Percentiles rank a stretch among this genome's conserved stretches.
These are phyloP conservation scores for Otus sunia DNA, from an alignment of 2,113 vertebrate genomes.

Conservation along the genomic window DNA sequence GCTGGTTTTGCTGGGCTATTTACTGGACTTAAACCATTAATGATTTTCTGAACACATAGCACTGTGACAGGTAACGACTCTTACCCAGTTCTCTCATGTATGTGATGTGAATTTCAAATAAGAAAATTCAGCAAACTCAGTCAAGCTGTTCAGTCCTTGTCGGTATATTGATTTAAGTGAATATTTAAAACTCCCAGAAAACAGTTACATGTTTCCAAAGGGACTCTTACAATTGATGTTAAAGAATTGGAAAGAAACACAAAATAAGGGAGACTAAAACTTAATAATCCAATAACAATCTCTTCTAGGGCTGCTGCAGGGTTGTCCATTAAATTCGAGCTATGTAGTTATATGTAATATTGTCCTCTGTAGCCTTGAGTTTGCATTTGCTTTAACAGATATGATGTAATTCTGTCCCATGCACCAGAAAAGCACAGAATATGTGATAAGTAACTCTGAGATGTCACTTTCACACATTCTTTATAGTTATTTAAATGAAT, in stretches of 20 bases:
- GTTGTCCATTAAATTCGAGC: neutral
- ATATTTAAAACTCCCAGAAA: conserved; percentile 17
- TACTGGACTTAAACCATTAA: neutral
- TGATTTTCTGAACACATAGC: neutral
- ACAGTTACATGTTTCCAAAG: neutral
- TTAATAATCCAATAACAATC: neutral
- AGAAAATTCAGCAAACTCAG: neutral
- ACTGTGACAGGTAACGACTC: neutral
- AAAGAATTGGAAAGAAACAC: neutral
- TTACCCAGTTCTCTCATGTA: neutral
- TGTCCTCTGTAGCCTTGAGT: neutral
- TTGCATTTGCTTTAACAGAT: neutral
- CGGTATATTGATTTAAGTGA: conserved; percentile 26
- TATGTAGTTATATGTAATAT: neutral
- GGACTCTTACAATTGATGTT: neutral
- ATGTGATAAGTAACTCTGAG: neutral
- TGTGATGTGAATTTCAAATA: conserved; percentile 7
- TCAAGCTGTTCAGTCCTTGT: conserved; percentile 1
- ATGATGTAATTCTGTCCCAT: neutral
- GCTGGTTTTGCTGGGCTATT: neutral
- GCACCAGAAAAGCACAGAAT: neutral
- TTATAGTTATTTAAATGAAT: neutral
- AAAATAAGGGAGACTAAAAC: neutral
- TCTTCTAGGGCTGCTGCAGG: neutral
- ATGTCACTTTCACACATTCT: neutral